Evolutionary conservation across 2,888 invertebrate species (phyloP), one percentile per base, ranked within the genome.

Genomic region (Portevinia maculata): DNA sequence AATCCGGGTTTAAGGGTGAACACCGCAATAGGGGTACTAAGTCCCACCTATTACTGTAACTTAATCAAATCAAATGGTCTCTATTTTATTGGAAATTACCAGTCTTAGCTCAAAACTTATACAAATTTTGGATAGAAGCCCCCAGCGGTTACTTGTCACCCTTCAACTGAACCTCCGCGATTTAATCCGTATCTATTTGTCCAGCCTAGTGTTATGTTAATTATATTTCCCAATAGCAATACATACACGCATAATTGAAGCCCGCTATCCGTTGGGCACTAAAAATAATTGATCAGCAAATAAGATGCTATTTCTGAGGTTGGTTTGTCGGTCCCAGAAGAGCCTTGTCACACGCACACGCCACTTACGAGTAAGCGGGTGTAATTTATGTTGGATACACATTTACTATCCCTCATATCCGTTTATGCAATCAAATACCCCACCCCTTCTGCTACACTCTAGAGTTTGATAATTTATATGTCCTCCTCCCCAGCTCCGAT

Each of bases 391-490:
- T 28, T 59, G 28, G 32, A 46, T 37, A 65, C 53, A 71, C 53
- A 65, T 71, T 65, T 59, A 32, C 64, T 52, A 79, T 44, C 52
- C 52, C 39, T 78, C 62, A 48, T 34, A 28, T 52, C 44, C 67
- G 59, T 34, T 11, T 44, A 44, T 44, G 44, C 28, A 71, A 69
- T 75, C 73, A 71, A 21, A 41, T 11, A 32, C 32, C 39, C 30
- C 57, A 21, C 34, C 44, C 37, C 13, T 24, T 41, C 17, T 0
- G 9, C 44, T 15, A 17, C 17, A 50, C 24, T 41, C 34, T 32
- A 34, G 1, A 24, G 39, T 39, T 55, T 65, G 28, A 44, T 75
- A 30, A 19, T 44, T 19, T 17, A 3, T 11, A 3, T 9, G 19
- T 9, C 44, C 9, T 3, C 44, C 44, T 13, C 19, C 4, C 3